Evolutionary conservation across 1,140 invertebrate genomes (phyloP), one percentile per base, ranked within the genome.

Genomic region (Euwallacea fornicatus): DNA sequence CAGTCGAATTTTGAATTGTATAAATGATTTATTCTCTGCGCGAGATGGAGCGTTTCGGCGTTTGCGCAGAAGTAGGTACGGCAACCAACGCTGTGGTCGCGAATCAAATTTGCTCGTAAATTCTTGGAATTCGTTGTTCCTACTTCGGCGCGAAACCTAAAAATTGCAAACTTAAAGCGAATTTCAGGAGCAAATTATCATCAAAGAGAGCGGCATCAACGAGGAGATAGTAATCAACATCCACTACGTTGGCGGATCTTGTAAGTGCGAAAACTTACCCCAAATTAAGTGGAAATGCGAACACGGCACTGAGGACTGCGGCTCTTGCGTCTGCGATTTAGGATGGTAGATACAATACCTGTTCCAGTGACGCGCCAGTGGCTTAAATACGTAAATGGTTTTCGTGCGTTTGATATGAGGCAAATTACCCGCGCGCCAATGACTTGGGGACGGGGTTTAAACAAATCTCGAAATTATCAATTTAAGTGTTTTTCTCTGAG

Each of bases 251-350:
- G 84, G 11, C 6, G 62, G 84, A 44, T 79, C 43, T 50, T 87
- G 85, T 72, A 71, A 80, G 16, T 86, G 84, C 71, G 69, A 73
- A 62, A 65, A 65, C 4, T 73, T 76, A 55, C 72, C 78, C 69
- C 58, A 67, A 6, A n/a, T 33, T 21, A 61, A 42, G 11, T 21
- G 9, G 47, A 6, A 41, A 7, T 74, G 81, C 16, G 82, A 86
- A 71, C 82, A 88, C 74, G 85, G 86, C 3, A 82, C 82, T 41
- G 74, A 84, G 10, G 76, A 83, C 15, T 89, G 88, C 71, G 87
- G 86, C 56, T 83, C 84, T 65, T 88, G 87, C 69, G 76, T 79
- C 42, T 89, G 88, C 69, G 80, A 85, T 69, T 78, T 82, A 65
- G 85, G 85, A 77, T 88, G 87, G 87, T 86, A 77, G 80, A 47